Conservation (phyloP, 1,140 invertebrate genomes). For the Calycopis cecrops region DNA sequence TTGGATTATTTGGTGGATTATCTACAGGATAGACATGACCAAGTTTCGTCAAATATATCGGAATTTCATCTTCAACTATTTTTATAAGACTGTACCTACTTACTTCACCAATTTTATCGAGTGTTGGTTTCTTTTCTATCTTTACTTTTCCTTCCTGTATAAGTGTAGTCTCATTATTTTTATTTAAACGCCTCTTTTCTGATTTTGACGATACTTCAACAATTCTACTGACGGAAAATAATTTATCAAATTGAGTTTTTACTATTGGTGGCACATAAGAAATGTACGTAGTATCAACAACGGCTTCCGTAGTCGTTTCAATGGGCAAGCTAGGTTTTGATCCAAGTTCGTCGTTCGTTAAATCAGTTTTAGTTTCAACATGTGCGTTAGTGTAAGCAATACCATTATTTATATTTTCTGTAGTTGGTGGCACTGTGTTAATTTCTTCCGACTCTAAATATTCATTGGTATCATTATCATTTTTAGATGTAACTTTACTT, state of each 20-base stretch:
- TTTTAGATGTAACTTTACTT: neutral
- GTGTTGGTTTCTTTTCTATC: slow-evolving; percentile 74
- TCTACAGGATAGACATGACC: slow-evolving; percentile 71
- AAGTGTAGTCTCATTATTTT: slow-evolving; percentile 74
- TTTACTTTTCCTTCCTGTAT: slow-evolving; percentile 69
- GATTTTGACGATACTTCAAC: slow-evolving; percentile 79
- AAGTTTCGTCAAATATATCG: slow-evolving; percentile 70
- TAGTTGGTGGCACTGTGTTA: neutral
- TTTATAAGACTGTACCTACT: slow-evolving; percentile 80
- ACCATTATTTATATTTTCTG: slow-evolving; percentile 21
- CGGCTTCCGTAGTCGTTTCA: slow-evolving; percentile 34
- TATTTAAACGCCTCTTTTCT: slow-evolving; percentile 75
- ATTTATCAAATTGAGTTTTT: slow-evolving; percentile 75
- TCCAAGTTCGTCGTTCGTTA: neutral
- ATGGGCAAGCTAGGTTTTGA: neutral
- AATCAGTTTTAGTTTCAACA: slow-evolving; percentile 36
- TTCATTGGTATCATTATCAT: neutral
- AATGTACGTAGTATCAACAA: slow-evolving; percentile 35
- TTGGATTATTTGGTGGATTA: slow-evolving; percentile 68
- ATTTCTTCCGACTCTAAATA: neutral
- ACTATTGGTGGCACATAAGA: slow-evolving; percentile 49
- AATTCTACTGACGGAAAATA: slow-evolving; percentile 80
- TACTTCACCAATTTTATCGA: slow-evolving; percentile 80
- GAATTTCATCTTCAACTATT: slow-evolving; percentile 76
- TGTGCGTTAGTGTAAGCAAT: slow-evolving; percentile 29